phyloP scores from a whole-genome alignment of 2,888 invertebrate genomes.

The Limnephilus auricula region DNA sequence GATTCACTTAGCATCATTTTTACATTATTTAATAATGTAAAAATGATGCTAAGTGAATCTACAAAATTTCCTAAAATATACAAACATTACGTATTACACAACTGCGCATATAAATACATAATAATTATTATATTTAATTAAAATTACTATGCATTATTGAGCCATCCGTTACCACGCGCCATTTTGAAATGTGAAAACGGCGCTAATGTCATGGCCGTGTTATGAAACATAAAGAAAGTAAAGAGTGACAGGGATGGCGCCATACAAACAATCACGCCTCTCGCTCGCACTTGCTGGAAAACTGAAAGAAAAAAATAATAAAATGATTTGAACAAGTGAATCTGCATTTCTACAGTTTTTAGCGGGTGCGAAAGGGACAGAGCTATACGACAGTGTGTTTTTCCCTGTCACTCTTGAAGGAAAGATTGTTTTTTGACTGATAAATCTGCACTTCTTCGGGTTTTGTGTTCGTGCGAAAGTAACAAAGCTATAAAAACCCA shows the following conservation, averaged over 20 bases:
- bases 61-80: neutral
- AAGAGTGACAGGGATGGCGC: slow-evolving; percentile 32
- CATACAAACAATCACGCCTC: neutral
- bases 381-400: neutral
- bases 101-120: neutral
- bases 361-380: neutral
- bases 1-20: no score
- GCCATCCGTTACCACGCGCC: slow-evolving; percentile 10
- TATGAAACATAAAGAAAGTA: slow-evolving; percentile 48
- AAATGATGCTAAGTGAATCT: neutral
- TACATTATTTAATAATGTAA: neutral
- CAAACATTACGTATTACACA: neutral
- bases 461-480: neutral
- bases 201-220: slow-evolving; percentile 43
- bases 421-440: neutral
- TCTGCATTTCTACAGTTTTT: slow-evolving; percentile 24
- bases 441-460: neutral
- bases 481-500: neutral
- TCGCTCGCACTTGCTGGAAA: slow-evolving; percentile 33
- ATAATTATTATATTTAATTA: neutral
- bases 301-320: neutral
- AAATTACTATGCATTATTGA: neutral
- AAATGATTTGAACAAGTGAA: slow-evolving; percentile 15
- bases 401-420: neutral
- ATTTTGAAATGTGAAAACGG: slow-evolving; percentile 47